phyloP scores from a whole-genome alignment of 2,888 invertebrate genomes.

The Drosophila peninsularis region DNA sequence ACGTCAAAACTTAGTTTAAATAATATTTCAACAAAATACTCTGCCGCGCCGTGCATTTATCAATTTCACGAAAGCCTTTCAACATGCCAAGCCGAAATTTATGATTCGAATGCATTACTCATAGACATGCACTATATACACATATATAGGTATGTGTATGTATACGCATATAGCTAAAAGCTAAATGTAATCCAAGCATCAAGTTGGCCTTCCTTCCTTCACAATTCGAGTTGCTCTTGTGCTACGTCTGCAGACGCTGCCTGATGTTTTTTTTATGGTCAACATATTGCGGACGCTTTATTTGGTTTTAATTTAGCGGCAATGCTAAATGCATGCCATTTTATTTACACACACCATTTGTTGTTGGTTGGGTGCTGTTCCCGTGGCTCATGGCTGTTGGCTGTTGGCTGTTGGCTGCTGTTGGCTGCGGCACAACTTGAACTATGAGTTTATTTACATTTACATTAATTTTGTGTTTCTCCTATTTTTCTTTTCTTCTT shows the following conservation, averaged over 20 bases:
- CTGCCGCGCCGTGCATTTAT: slow-evolving; percentile 20
- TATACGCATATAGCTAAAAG: slow-evolving; percentile 8
- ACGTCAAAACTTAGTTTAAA: background rate
- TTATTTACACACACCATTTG: slow-evolving; percentile 63
- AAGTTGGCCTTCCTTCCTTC: slow-evolving; percentile 20
- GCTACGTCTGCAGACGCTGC: slow-evolving; percentile 19
- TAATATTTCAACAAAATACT: slow-evolving; percentile 1
- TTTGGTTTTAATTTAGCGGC: slow-evolving; percentile 64
- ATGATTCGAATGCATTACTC: slow-evolving; percentile 12
- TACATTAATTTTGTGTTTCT: slow-evolving; percentile 47
- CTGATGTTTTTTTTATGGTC: slow-evolving; percentile 44
- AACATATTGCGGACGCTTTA: slow-evolving; percentile 49
- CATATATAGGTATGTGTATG: background rate
- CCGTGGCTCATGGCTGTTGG: slow-evolving; percentile 4
- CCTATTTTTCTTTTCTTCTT: background rate
- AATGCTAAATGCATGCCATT: slow-evolving; percentile 60
- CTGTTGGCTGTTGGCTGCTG: background rate
- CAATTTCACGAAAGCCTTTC: slow-evolving; percentile 29
- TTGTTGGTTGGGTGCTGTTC: slow-evolving; percentile 29
- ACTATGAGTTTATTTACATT: slow-evolving; percentile 67
- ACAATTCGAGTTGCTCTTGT: slow-evolving; percentile 5
- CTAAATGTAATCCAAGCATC: slow-evolving; percentile 36
- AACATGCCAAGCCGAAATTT: slow-evolving; percentile 20
- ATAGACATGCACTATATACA: slow-evolving; percentile 2
- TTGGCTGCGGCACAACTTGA: slow-evolving; percentile 49